Evolutionary conservation across 1,140 invertebrate genomes (phyloP).

Genomic region (Nomia melanderi): DNA sequence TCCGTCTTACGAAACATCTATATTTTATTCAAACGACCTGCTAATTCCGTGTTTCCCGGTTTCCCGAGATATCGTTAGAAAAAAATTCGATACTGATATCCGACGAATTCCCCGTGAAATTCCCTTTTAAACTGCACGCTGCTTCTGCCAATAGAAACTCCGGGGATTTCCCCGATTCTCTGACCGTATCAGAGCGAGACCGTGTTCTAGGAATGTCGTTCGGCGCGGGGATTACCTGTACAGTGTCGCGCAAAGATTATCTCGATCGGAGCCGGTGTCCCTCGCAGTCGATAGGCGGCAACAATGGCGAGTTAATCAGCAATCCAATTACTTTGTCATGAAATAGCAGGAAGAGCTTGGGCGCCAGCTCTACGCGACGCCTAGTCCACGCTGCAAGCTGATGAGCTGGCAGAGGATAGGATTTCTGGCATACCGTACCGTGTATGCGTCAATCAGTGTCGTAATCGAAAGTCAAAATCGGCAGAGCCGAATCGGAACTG

Average conservation of each 20-base stretch:
- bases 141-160: too few species aligned
- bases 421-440: not conserved
- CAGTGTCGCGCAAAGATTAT: not conserved
- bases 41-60: too few species aligned
- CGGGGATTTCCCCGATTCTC: too few species aligned
- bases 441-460: slow-evolving; percentile 1
- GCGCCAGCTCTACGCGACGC: not conserved
- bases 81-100: too few species aligned
- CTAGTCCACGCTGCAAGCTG: not conserved
- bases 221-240: too few species aligned
- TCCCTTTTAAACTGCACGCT: too few species aligned
- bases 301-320: not conserved
- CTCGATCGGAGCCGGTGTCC: not conserved
- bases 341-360: not conserved
- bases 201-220: too few species aligned
- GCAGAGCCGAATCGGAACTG: not conserved
- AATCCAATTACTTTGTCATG: not conserved
- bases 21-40: too few species aligned
- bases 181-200: too few species aligned
- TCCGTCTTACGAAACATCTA: too few species aligned
- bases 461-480: not conserved
- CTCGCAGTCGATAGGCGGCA: not conserved
- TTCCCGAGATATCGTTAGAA: too few species aligned
- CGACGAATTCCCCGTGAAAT: too few species aligned
- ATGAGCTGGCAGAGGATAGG: slow-evolving; percentile 10